Evolutionary conservation across 2,888 invertebrate species (phyloP), one percentile per base, ranked within the genome.

Genomic region (Augochlorella aurata): DNA sequence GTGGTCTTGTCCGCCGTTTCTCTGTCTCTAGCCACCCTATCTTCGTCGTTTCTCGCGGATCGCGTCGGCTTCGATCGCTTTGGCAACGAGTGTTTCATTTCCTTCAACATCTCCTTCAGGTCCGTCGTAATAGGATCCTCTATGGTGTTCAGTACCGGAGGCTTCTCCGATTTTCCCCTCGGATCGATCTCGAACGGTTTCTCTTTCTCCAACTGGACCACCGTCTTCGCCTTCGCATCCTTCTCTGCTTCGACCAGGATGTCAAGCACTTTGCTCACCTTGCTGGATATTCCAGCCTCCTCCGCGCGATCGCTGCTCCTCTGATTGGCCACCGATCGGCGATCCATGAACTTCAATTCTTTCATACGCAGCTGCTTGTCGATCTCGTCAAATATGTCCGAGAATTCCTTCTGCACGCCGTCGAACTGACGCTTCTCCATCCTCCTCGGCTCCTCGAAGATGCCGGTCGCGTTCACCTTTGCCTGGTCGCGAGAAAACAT

Each of bases 71-170:
- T 95, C 44, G 95, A 92, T 87, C 95, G 94, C 90, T 95, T 96
- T 0, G 96, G 96, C 81, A 97, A 93, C 16, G 96, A 96, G 92
- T 97, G 95, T 93, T 96, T 97, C 96, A 97, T 96, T 94, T 97
- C 96, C 90, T 96, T 96, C 83, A 97, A 92, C 95, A 96, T 96
- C 93, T 96, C 96, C 91, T 95, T 96, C 47, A 97, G 93, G 91
- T 94, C 91, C 24, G 83, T 77, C 29, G 90, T 91, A 21, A 86
- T 79, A 75, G 88, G 90, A 83, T 91, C 91, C 69, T 91, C 91
- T 45, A 84, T 73, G 16, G 87, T 88, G 61, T 89, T 90, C 76
- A 89, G 71, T 38, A 66, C 44, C 67, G 80, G 76, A 38, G 79
- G 77, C 68, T 29, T 24, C 29, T 58, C 2, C 7, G 76, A 38